A percentile compares a stretch with the other conserved stretches of the same genome.
Conservation (phyloP, 2,797 vertebrate genomes). For the Rhodeus uyekii region DNA sequence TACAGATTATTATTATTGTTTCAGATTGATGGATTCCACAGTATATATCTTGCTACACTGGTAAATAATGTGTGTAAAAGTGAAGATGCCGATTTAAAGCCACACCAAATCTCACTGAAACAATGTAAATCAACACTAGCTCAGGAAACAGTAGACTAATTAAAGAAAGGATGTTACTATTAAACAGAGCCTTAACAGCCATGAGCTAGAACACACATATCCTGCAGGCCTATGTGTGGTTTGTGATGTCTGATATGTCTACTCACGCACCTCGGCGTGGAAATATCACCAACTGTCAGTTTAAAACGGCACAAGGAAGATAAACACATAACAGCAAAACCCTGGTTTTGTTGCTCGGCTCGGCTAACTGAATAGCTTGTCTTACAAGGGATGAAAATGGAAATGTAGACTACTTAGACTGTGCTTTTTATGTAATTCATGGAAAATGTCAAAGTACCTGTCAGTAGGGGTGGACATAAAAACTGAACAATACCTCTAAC, state of each 20-base stretch:
- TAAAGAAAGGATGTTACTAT: neutral
- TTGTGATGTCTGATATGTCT: neutral
- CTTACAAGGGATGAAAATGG: neutral
- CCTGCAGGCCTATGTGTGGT: slow-evolving; percentile 13
- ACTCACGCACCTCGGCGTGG: neutral
- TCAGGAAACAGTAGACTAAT: neutral
- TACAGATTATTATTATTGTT: neutral
- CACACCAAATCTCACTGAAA: neutral
- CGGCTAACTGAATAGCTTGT: neutral
- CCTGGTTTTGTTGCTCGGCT: neutral
- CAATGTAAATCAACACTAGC: neutral
- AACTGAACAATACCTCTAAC: neutral
- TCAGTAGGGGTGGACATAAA: neutral
- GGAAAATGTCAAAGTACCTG: neutral
- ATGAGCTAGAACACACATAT: neutral
- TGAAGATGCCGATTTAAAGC: neutral
- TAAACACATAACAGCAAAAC: neutral
- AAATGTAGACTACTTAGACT: neutral
- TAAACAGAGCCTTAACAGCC: neutral
- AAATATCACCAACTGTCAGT: slow-evolving; percentile 3
- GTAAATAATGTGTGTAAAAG: neutral
- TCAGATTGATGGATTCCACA: neutral
- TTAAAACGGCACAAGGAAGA: neutral
- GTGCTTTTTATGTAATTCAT: neutral
- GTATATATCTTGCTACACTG: neutral